phyloP scores from a whole-genome alignment of 1,140 invertebrate species.

The Drosophila micromelanica region DNA sequence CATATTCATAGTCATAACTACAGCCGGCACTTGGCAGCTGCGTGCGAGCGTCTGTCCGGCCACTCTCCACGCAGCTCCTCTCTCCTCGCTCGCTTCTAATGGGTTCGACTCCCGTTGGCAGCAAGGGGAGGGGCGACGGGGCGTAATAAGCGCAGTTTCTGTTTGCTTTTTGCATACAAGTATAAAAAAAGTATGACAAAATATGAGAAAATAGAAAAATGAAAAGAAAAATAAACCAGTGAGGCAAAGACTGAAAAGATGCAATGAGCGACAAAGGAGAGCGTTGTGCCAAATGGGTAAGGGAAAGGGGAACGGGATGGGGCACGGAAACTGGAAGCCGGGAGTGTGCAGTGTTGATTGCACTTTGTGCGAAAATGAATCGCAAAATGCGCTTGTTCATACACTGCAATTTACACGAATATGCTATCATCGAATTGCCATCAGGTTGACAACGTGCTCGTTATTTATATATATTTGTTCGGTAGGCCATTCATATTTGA shows the following conservation, averaged over 20 bases:
- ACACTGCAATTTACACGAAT: slow-evolving; percentile 6
- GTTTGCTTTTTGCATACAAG: slow-evolving; percentile 43
- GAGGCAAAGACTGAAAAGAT: slow-evolving; percentile 9
- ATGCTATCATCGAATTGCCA: slow-evolving; percentile 1
- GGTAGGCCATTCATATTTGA: too few relatives aligned
- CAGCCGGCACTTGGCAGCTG: slow-evolving; percentile 54
- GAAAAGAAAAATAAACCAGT: slow-evolving; percentile 29
- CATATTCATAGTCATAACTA: slow-evolving; percentile 16
- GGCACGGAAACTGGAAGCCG: slow-evolving; percentile 1
- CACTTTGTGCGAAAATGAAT: slow-evolving; percentile 54
- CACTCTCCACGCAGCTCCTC: slow-evolving; percentile 15
- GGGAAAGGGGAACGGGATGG: background rate
- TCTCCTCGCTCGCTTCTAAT: slow-evolving; percentile 60
- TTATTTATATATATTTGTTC: too few relatives aligned
- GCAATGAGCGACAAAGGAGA: slow-evolving; percentile 5
- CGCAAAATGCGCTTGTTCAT: slow-evolving; percentile 40
- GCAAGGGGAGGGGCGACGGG: slow-evolving; percentile 14
- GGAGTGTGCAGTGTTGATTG: slow-evolving; percentile 52
- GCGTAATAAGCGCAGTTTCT: slow-evolving; percentile 75
- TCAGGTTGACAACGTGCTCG: background rate
- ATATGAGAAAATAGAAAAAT: slow-evolving; percentile 29
- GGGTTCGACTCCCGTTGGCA: too few relatives aligned
- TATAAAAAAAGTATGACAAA: slow-evolving; percentile 36
- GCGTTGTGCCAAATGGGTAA: background rate
- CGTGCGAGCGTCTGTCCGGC: slow-evolving; percentile 10